Evolutionary conservation across 1,140 invertebrate genomes (phyloP).

Genomic region (Drosophila kurseongensis): DNA sequence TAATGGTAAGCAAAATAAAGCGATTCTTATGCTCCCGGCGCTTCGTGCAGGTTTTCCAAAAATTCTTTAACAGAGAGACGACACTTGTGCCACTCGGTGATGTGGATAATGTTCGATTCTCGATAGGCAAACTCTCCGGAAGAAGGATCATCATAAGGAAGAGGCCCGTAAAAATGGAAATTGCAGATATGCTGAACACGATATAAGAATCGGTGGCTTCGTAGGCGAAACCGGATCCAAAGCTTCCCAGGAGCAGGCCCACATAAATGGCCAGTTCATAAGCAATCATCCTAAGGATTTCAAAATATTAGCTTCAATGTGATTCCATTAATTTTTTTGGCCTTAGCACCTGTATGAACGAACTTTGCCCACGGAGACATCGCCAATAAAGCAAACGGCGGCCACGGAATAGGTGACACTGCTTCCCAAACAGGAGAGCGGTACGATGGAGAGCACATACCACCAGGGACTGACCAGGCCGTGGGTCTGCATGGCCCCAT

Average conservation of each 20-base stretch:
- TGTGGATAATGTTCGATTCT: not conserved
- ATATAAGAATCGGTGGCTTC: slow-evolving; percentile 57
- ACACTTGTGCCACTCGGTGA: slow-evolving; percentile 47
- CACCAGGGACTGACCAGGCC: slow-evolving; percentile 86
- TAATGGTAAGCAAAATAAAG: slow-evolving; percentile 86
- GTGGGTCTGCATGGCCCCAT: slow-evolving; percentile 20
- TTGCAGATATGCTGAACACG: slow-evolving; percentile 62
- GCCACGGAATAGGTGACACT: slow-evolving; percentile 86
- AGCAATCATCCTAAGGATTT: slow-evolving; percentile 86
- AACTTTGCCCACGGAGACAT: slow-evolving; percentile 86
- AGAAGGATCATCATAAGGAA: slow-evolving; percentile 55
- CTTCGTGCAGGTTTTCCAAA: slow-evolving; percentile 86
- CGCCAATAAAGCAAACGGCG: slow-evolving; percentile 87
- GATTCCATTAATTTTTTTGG: not conserved
- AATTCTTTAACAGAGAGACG: slow-evolving; percentile 85
- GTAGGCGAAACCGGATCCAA: slow-evolving; percentile 84
- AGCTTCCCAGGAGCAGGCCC: slow-evolving; percentile 86
- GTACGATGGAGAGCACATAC: slow-evolving; percentile 86
- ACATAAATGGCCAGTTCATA: slow-evolving; percentile 86
- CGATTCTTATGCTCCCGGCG: slow-evolving; percentile 86
- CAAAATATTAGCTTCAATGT: not conserved
- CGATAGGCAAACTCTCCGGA: slow-evolving; percentile 61
- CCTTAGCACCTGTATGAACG: slow-evolving; percentile 85
- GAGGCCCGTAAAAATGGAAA: slow-evolving; percentile 46
- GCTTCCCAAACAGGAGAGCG: slow-evolving; percentile 86